These are phyloP conservation scores for Tachina lurida DNA, from an alignment of 2,888 invertebrate genomes.

Conservation along the genomic window DNA sequence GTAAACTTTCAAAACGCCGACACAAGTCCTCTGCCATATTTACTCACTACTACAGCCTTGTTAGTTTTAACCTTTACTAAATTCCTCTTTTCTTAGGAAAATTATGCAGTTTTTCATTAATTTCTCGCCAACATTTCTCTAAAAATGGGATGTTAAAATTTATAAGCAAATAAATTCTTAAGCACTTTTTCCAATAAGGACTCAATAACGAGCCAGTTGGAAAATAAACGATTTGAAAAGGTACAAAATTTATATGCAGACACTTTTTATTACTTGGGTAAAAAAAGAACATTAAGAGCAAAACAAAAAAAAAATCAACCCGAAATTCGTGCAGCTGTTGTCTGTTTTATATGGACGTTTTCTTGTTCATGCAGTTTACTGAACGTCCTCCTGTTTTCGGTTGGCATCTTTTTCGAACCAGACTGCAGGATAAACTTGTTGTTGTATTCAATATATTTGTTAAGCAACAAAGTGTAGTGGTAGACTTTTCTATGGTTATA, in stretches of 20 bases:
- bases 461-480: slow-evolving; percentile 13
- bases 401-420: slow-evolving; percentile 41
- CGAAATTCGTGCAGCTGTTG: slow-evolving; percentile 68
- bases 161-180: neutral
- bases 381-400: slow-evolving; percentile 61
- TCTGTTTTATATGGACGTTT: slow-evolving; percentile 41
- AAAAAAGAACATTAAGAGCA: neutral
- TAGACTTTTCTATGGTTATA: neutral
- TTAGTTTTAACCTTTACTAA: too few relatives aligned
- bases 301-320: slow-evolving; percentile 32
- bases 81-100: too few relatives aligned
- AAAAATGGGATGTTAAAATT: neutral
- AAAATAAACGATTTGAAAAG: slow-evolving; percentile 12
- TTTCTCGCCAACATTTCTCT: neutral
- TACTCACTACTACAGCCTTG: too few relatives aligned
- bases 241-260: slow-evolving; percentile 26
- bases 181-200: slow-evolving; percentile 4
- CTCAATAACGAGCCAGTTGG: neutral
- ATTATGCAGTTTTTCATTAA: neutral
- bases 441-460: neutral
- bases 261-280: slow-evolving; percentile 35
- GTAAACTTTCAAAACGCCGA: too few relatives aligned
- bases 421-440: slow-evolving; percentile 58
- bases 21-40: too few relatives aligned
- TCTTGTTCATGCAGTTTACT: slow-evolving; percentile 37